Conservation (phyloP, 2,797 vertebrate species). For the Anolis apletophallus region DNA sequence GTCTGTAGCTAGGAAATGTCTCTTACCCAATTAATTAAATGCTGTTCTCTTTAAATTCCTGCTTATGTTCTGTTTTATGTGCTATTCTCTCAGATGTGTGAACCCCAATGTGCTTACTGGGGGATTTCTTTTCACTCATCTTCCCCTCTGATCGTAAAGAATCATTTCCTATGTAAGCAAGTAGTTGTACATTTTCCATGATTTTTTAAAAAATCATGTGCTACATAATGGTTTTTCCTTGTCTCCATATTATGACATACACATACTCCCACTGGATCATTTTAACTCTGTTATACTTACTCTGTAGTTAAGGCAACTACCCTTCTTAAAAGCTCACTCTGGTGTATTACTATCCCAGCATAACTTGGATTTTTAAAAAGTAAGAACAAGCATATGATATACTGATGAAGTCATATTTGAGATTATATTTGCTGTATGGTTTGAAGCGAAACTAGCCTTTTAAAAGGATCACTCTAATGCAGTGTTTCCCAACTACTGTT, state of each 20-base stretch:
- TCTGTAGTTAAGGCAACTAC: slow-evolving; percentile 33
- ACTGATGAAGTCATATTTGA: slow-evolving; percentile 35
- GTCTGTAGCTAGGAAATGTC: slow-evolving; percentile 79
- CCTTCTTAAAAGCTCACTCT: slow-evolving; percentile 17
- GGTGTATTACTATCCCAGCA: slow-evolving; percentile 8
- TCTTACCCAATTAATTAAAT: slow-evolving; percentile 83
- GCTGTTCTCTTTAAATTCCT: slow-evolving; percentile 70
- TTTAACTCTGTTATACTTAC: slow-evolving; percentile 32
- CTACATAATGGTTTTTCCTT: slow-evolving; percentile 16
- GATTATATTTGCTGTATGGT: slow-evolving; percentile 8
- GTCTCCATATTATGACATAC: not conserved
- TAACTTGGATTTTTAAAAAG: slow-evolving; percentile 52
- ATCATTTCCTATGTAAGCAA: slow-evolving; percentile 41
- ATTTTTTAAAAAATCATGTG: slow-evolving; percentile 15
- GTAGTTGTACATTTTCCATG: slow-evolving; percentile 18
- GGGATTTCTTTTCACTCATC: slow-evolving; percentile 26
- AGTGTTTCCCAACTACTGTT: no score
- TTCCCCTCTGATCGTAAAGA: slow-evolving; percentile 38
- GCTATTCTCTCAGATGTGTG: slow-evolving; percentile 69
- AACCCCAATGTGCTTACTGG: slow-evolving; percentile 68
- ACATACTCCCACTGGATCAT: slow-evolving; percentile 50
- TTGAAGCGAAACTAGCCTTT: slow-evolving; percentile 47
- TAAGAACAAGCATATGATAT: slow-evolving; percentile 30
- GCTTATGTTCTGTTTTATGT: slow-evolving; percentile 71
- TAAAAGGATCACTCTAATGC: slow-evolving; percentile 10